Evolutionary conservation across 2,888 invertebrate genomes (phyloP).

Genomic region (Mycalesis mineus): DNA sequence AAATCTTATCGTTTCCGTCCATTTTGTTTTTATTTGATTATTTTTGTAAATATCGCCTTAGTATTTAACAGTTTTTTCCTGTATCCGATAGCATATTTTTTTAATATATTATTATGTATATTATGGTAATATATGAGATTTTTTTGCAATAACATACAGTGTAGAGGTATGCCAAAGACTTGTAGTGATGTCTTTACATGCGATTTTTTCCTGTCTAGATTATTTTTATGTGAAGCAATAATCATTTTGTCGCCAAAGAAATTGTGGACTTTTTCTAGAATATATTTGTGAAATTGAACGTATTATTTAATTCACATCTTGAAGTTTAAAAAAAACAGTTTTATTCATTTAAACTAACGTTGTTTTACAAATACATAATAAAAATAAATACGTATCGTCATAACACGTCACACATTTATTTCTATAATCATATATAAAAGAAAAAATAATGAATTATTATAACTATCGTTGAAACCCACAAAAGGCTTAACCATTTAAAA

Average conservation of each 20-base stretch:
- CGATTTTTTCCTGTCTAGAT: conserved; percentile 35
- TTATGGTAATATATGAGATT: conserved; percentile 32
- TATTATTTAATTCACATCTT: too few species aligned
- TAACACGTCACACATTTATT: too few species aligned
- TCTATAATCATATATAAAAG: too few species aligned
- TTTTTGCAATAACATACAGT: conserved; percentile 67
- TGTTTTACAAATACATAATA: too few species aligned
- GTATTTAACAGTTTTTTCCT: conserved; percentile 8
- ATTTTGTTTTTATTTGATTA: conserved; percentile 47
- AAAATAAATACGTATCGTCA: too few species aligned
- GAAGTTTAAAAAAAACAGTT: too few species aligned
- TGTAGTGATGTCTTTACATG: conserved; percentile 48
- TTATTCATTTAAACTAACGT: too few species aligned
- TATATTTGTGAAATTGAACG: too few species aligned
- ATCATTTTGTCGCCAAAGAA: conserved; percentile 57
- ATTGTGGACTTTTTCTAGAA: conserved; percentile 48
- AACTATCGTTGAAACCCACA: too few species aligned
- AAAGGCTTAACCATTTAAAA: neutral
- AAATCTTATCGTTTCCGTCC: conserved; percentile 76
- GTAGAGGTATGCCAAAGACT: conserved; percentile 75
- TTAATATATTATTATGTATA: conserved; percentile 47
- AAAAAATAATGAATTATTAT: too few species aligned
- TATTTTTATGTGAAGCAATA: conserved; percentile 50
- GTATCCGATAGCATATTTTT: conserved; percentile 29
- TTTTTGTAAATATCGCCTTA: conserved; percentile 41